Evolutionary conservation across 2,797 vertebrate species (phyloP).

Genomic region (Sternotherus odoratus): DNA sequence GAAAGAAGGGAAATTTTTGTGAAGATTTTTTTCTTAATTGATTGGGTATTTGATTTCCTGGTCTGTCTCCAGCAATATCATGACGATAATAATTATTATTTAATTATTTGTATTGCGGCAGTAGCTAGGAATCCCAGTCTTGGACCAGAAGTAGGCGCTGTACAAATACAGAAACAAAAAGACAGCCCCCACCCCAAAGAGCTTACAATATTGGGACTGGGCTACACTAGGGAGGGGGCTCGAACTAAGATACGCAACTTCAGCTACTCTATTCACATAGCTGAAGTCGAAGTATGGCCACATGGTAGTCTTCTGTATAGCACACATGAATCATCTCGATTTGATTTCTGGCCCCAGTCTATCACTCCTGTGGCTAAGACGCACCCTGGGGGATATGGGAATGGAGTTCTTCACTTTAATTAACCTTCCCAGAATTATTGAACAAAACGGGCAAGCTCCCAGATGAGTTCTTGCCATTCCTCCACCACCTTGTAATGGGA

Average conservation of each 20-base stretch:
- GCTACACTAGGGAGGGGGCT: no score
- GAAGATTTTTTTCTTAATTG: neutral
- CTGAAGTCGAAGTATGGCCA: neutral
- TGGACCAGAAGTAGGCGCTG: neutral
- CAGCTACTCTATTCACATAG: no score
- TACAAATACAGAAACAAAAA: neutral
- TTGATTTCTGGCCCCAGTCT: neutral
- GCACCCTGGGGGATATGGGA: accelerated
- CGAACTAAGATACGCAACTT: no score
- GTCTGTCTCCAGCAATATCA: neutral
- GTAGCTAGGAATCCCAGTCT: neutral
- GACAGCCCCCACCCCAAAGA: neutral
- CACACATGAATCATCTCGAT: neutral
- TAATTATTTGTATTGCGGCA: neutral
- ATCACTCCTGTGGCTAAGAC: neutral
- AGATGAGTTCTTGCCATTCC: neutral
- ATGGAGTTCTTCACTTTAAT: neutral
- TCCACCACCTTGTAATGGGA: neutral
- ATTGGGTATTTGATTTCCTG: neutral
- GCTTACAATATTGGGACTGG: neutral
- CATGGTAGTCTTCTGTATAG: neutral
- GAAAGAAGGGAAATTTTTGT: neutral
- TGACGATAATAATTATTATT: neutral
- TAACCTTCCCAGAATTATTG: accelerated
- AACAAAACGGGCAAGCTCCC: neutral